These are phyloP conservation scores for Galeopterus variegatus DNA, from an alignment of 2,113 vertebrate genomes.

Conservation along the genomic window DNA sequence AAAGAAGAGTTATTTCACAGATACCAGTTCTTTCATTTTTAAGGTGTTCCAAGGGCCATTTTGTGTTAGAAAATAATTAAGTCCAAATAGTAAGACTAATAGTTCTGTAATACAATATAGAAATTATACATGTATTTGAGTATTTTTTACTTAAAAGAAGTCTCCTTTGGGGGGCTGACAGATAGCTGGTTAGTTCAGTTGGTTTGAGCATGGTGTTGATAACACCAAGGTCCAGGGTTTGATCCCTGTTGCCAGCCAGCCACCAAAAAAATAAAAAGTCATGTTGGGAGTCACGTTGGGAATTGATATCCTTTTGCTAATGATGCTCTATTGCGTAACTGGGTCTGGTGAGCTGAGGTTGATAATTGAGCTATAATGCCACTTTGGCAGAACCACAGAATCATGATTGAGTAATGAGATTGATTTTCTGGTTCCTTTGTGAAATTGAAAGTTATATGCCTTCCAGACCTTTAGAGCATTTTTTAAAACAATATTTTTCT, in stretches of 20 bases:
- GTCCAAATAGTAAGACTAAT: not conserved
- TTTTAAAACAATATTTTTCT: not conserved
- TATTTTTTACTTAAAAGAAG: conserved; percentile 9
- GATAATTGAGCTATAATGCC: not conserved
- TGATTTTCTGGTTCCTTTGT: conserved; percentile 24
- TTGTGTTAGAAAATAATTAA: conserved; percentile 63
- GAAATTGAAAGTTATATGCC: conserved; percentile 6
- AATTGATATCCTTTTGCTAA: not conserved
- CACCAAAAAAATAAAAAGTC: too few relatives aligned
- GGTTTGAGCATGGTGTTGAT: too few relatives aligned
- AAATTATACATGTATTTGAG: not conserved
- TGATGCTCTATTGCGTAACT: not conserved
- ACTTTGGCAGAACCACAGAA: not conserved
- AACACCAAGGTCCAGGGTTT: too few relatives aligned
- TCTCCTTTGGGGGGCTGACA: not conserved
- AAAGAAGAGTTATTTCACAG: conserved; percentile 42
- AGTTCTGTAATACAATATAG: not conserved
- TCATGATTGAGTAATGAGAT: not conserved
- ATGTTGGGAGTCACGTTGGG: not conserved
- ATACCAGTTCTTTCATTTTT: not conserved
- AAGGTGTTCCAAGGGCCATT: conserved; percentile 14
- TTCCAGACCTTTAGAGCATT: not conserved
- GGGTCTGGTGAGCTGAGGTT: not conserved
- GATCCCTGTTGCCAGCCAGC: too few relatives aligned
- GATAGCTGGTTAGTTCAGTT: too few relatives aligned